phyloP scores from a whole-genome alignment of 2,888 invertebrate genomes.

The Drosophila subsilvestris region DNA sequence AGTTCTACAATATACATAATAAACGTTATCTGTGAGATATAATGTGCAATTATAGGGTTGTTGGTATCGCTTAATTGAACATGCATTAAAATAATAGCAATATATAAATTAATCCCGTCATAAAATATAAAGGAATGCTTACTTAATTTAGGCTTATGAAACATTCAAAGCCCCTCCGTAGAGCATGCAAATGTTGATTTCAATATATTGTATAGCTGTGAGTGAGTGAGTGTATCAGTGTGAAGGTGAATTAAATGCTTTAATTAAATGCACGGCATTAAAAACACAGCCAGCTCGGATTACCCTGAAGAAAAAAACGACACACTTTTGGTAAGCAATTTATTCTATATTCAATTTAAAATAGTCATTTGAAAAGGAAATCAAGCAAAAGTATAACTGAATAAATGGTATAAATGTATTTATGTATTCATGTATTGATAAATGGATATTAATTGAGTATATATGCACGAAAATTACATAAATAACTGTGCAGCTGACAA shows the following conservation, averaged over 20 bases:
- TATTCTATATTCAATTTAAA: conserved; percentile 4
- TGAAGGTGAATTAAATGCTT: conserved; percentile 37
- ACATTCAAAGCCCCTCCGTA: conserved; percentile 44
- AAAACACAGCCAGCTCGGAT: conserved; percentile 54
- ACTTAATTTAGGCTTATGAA: conserved; percentile 50
- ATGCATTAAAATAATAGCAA: conserved; percentile 55
- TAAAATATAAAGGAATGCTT: conserved; percentile 30
- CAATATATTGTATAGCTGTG: conserved; percentile 27
- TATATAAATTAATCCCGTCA: conserved; percentile 35
- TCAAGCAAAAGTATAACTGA: background rate
- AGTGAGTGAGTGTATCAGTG: conserved; percentile 24
- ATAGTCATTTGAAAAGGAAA: background rate
- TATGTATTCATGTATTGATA: no score
- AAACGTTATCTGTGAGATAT: background rate
- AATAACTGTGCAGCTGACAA: conserved; percentile 8
- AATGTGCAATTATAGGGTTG: conserved; percentile 3
- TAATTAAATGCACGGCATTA: conserved; percentile 47
- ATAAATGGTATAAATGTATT: background rate
- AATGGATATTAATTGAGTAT: conserved; percentile 16
- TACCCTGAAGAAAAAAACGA: conserved; percentile 41
- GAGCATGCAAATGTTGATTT: conserved; percentile 27
- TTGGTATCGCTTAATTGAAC: conserved; percentile 51
- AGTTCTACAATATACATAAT: background rate
- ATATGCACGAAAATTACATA: conserved; percentile 1
- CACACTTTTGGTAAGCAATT: conserved; percentile 30